Base-by-base conservation (phyloP, 2,113 vertebrate genomes). In the Jacana jacana region DNA sequence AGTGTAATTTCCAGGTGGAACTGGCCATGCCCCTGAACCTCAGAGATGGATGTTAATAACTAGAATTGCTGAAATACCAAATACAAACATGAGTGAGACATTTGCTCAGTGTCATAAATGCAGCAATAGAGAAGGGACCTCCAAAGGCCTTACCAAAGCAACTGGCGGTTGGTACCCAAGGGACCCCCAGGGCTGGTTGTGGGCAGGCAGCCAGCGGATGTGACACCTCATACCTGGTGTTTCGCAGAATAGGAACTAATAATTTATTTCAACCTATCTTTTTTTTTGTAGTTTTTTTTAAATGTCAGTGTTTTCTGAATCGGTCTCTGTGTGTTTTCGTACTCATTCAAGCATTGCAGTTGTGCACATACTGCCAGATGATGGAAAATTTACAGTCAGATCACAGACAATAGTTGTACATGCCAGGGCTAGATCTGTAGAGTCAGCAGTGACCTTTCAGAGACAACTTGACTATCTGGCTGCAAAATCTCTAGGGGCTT, bases 361-460 rank as follows among this genome's bases (percentile, higher is more conserved):
- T 1, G 0, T 4, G 24, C 49, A 15, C 54, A 25, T 10, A 33
- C 18, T 6, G 65, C 18, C 70, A 88, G 42, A 14, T 40, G 63
- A 44, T 3, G 77, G 81, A 86, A 93, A 73, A 39, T 80, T 51
- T 86, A 58, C 84, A 83, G 68, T 86, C 85, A 94, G 35, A 64
- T 27, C 84, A 79, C 71, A 85, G 39, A 30, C 73, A 39, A 33
- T 0, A 65, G 23, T 3, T 58, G 71, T 8, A 46, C 30, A 6
- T 4, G 28, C 35, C 83, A 65, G 23, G 23, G 9, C 40, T 12
- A 27, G 80, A 93, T 7, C 49, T 77, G 68, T 27, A 10, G 12
- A 92, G 72, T 94, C 95, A 95, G 90, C 92, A 87, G 40, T 54
- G 94, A 91, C 92, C 92, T 96, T 96, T 93, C 9, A 46, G 58